phyloP scores from a whole-genome alignment of 2,888 invertebrate genomes.

The Adela reaumurella region DNA sequence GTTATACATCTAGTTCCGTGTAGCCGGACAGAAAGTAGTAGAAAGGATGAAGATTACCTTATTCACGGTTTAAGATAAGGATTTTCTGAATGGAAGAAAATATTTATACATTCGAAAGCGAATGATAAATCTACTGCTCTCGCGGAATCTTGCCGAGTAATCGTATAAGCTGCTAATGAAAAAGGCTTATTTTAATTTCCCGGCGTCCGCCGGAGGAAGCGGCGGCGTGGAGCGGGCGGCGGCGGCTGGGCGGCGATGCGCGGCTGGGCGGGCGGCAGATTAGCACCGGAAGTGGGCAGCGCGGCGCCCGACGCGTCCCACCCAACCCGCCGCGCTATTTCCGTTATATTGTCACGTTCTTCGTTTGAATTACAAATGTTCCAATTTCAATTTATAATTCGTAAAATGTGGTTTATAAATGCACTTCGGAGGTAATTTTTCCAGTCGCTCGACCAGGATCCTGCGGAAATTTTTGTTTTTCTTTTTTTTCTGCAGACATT shows the following conservation, averaged over 20 bases:
- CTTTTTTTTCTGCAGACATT: too few relatives aligned
- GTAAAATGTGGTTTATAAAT: too few relatives aligned
- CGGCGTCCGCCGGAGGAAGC: neutral
- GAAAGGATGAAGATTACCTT: too few relatives aligned
- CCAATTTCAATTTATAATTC: neutral
- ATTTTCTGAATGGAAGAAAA: too few relatives aligned
- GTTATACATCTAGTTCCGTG: too few relatives aligned
- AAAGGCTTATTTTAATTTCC: neutral
- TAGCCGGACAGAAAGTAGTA: too few relatives aligned
- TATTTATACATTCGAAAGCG: too few relatives aligned
- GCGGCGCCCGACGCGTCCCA: neutral
- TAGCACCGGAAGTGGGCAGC: neutral
- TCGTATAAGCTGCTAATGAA: neutral
- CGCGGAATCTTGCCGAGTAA: neutral
- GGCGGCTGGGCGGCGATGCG: neutral
- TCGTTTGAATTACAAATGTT: neutral
- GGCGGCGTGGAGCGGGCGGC: neutral
- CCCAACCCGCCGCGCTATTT: neutral
- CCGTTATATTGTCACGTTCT: neutral
- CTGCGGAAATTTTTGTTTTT: too few relatives aligned
- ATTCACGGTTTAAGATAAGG: too few relatives aligned
- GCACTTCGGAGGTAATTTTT: too few relatives aligned
- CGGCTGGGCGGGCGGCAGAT: neutral
- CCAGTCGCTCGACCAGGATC: too few relatives aligned
- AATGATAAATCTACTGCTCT: neutral